Conservation (phyloP, 2,797 vertebrate genomes). For the Argentina silus region DNA sequence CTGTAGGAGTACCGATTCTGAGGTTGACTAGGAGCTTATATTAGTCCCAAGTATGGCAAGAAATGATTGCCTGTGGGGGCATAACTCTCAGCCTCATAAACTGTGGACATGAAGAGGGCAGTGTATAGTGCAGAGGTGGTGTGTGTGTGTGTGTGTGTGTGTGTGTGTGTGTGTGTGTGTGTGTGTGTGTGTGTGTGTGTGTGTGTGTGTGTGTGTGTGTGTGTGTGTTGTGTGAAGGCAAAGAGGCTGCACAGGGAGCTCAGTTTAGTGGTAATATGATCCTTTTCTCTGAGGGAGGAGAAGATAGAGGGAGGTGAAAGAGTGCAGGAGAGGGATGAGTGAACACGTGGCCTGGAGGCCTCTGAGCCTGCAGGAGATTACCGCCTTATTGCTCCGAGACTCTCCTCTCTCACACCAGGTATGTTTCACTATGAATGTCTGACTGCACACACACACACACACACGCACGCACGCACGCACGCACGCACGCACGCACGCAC, state of each 20-base stretch:
- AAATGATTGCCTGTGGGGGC: conserved; percentile 77
- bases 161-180: conserved; percentile 25
- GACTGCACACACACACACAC: conserved; percentile 46
- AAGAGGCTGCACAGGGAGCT: no score
- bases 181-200: no score
- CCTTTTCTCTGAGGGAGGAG: conserved; percentile 49
- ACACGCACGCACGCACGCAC: conserved; percentile 48
- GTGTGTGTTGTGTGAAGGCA: no score
- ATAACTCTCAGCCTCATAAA: conserved; percentile 81
- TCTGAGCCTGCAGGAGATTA: conserved; percentile 76
- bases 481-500: conserved; percentile 31
- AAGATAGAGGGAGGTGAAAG: conserved; percentile 55
- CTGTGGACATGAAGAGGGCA: conserved; percentile 43
- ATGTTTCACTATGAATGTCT: conserved; percentile 66
- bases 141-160: conserved; percentile 25
- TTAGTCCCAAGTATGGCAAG: conserved; percentile 68
- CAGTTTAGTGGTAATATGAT: conserved; percentile 77
- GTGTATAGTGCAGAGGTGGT: conserved; percentile 53
- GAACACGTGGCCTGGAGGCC: conserved; percentile 68
- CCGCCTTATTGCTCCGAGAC: conserved; percentile 79
- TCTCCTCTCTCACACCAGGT: conserved; percentile 74
- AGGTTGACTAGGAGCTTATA: no score
- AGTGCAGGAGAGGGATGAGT: conserved; percentile 49
- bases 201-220: no score
- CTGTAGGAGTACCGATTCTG: no score